Evolutionary conservation across 2,888 invertebrate genomes (phyloP).

Genomic region (Melipona bicolor): DNA sequence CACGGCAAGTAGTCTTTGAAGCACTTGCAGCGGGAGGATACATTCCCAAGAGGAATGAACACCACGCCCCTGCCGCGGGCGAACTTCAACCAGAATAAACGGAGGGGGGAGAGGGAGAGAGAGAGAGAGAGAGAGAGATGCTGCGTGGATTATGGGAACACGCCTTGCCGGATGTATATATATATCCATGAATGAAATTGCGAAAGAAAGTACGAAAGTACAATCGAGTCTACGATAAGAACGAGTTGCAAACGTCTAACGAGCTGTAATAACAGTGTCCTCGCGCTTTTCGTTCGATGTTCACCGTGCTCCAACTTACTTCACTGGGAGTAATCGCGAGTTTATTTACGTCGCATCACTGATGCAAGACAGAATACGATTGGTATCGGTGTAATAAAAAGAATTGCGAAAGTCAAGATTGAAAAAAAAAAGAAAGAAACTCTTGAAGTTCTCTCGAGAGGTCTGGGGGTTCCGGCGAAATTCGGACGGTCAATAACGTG

Average conservation of each 20-base stretch:
- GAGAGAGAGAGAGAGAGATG: constrained; percentile 1
- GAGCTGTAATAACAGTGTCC: constrained; percentile 2
- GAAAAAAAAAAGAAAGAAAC: background rate
- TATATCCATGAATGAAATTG: constrained; percentile 30
- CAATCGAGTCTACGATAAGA: constrained; percentile 25
- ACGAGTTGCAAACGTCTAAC: constrained; percentile 16
- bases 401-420: background rate
- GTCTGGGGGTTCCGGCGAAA: background rate
- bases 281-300: background rate
- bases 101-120: background rate
- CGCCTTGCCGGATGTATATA: constrained; percentile 4
- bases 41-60: constrained; percentile 48
- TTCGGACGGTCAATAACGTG: constrained; percentile 18
- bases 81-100: constrained; percentile 56
- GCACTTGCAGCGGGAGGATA: constrained; percentile 51
- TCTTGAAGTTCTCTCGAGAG: background rate
- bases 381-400: background rate
- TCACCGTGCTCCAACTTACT: background rate
- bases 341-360: background rate
- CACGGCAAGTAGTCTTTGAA: constrained; percentile 66
- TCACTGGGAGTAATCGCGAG: too few species aligned
- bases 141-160: constrained; percentile 50
- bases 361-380: background rate
- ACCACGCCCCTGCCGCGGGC: constrained; percentile 33
- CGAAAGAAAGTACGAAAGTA: constrained; percentile 23